phyloP scores from a whole-genome alignment of 2,888 invertebrate genomes.

The Alloplasta piceator region DNA sequence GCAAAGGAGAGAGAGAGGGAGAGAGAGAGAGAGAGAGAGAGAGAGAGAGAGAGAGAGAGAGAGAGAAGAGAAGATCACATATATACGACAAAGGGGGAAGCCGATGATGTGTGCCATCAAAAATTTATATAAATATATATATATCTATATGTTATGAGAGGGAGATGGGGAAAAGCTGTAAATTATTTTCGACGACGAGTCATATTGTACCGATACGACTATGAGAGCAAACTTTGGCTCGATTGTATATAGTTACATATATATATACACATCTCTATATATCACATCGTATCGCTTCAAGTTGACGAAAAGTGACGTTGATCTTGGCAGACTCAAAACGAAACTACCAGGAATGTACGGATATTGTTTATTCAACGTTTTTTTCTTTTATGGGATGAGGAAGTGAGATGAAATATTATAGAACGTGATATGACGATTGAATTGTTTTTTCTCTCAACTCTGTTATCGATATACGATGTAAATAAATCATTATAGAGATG shows the following conservation, averaged over 20 bases:
- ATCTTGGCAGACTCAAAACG: slow-evolving; percentile 46
- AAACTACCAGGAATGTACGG: slow-evolving; percentile 24
- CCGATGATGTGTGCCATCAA: slow-evolving; percentile 46
- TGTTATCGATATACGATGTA: too few relatives aligned
- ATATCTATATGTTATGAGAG: neutral
- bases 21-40: slow-evolving; percentile 75
- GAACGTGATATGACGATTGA: too few relatives aligned
- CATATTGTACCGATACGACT: slow-evolving; percentile 43
- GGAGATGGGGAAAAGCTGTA: slow-evolving; percentile 60
- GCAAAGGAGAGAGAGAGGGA: slow-evolving; percentile 4
- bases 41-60: slow-evolving; percentile 41
- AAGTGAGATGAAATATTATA: neutral
- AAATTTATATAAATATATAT: slow-evolving; percentile 25
- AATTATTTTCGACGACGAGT: slow-evolving; percentile 69
- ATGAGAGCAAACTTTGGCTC: slow-evolving; percentile 45
- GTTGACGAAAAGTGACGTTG: slow-evolving; percentile 43
- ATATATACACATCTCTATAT: slow-evolving; percentile 2
- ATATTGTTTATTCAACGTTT: neutral
- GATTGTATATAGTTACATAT: slow-evolving; percentile 1
- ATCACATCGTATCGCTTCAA: slow-evolving; percentile 33
- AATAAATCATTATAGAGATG: too few relatives aligned
- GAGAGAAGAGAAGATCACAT: slow-evolving; percentile 33
- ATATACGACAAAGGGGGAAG: slow-evolving; percentile 23
- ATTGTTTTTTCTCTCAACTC: too few relatives aligned
- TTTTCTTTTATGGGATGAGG: neutral